Base-by-base conservation (phyloP, 1,140 invertebrate species). In the Pachyrhynchus sulphureomaculatus region DNA sequence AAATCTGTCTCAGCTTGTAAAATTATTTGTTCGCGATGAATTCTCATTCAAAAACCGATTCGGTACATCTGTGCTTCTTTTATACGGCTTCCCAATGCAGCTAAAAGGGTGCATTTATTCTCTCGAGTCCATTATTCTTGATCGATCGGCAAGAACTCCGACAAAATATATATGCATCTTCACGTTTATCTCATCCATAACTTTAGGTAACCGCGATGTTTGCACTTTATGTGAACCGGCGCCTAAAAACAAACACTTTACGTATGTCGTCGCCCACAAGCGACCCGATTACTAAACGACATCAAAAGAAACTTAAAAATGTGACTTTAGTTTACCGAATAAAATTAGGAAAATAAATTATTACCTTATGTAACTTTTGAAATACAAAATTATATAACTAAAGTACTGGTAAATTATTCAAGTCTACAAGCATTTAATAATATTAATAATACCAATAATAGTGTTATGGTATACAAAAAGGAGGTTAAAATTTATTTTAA, bases 191-290 rank as follows among this genome's bases (percentile, higher is more conserved):
- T 47, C 44, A 47, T 47, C 44, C 24, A 47, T 47, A 47, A 47
- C 44, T 47, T 47, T 47, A 47, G 44, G 44, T 47, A 24, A 47
- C 20, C 5, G 44, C 21, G 44, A 29, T 47, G 44, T 47, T 47
- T 47, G 44, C 44, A 47, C 44, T 47, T 47, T 47, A 47, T 47
- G 44, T 13, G 44, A 18, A 47, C n/a, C n/a, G 13, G 44, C 15
- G 44, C 44, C 44, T 29, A 47, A 47, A 47, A 47, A 47, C 44
- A 47, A 47, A 47, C 44, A 47, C 44, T 47, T 47, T 47, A 47
- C 24, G 44, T 47, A 23, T 47, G 44, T 47, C 44, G 15, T 47
- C 44, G 44, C 17, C 21, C 20, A 23, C 5, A 4, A 13, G 17
- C 44, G 20, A 47, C 24, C 24, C 44, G 44, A 47, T 47, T 47